These are phyloP conservation scores for Plagiodera versicolora DNA, from an alignment of 2,888 invertebrate species.

Conservation along the genomic window DNA sequence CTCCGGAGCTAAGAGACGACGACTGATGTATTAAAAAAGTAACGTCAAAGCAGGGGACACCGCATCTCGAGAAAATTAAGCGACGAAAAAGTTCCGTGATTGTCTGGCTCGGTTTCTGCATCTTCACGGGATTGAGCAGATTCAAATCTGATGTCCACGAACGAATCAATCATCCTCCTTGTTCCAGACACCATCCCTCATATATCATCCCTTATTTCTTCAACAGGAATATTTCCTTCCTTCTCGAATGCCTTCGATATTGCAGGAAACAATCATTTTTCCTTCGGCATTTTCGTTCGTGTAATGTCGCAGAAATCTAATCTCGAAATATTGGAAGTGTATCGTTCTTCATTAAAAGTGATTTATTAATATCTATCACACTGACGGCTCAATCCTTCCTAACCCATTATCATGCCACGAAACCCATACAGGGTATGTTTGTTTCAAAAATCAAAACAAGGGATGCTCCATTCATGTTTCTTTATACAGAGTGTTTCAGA, in stretches of 20 bases:
- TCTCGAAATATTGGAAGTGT: constrained; percentile 12
- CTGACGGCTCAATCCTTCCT: neutral
- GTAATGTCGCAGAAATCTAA: constrained; percentile 2
- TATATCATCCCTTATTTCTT: constrained; percentile 28
- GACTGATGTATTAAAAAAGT: constrained; percentile 52
- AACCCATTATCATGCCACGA: neutral
- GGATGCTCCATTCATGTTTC: too few species aligned
- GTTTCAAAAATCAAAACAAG: too few species aligned
- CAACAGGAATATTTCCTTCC: constrained; percentile 20
- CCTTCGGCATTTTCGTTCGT: neutral
- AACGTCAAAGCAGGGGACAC: constrained; percentile 44
- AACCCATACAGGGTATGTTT: neutral
- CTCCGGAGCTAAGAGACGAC: constrained; percentile 47
- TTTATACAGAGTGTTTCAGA: too few species aligned
- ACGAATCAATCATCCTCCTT: constrained; percentile 50
- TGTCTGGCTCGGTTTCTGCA: constrained; percentile 43
- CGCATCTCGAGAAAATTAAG: constrained; percentile 48
- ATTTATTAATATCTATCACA: constrained; percentile 10
- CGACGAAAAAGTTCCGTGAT: constrained; percentile 45
- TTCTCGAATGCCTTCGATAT: constrained; percentile 18
- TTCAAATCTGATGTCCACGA: constrained; percentile 50
- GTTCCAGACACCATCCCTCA: constrained; percentile 33
- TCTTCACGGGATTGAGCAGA: constrained; percentile 47
- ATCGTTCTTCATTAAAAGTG: constrained; percentile 17
- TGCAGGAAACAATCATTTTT: constrained; percentile 17